phyloP scores from a whole-genome alignment of 2,797 vertebrate species.

The Leptatherina wallacei region DNA sequence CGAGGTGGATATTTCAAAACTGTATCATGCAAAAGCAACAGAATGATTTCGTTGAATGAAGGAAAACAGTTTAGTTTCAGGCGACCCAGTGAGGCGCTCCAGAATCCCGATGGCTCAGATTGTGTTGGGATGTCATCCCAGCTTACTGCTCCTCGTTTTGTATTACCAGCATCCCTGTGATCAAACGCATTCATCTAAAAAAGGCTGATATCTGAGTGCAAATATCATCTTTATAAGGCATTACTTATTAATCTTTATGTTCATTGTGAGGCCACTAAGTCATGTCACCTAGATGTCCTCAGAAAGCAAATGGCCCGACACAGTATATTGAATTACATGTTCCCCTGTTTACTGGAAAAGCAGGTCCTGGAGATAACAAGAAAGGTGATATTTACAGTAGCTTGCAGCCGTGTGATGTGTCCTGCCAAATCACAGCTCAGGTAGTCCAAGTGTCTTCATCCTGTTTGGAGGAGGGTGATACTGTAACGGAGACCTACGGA shows the following conservation, averaged over 20 bases:
- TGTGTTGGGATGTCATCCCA: constrained; percentile 49
- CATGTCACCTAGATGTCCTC: constrained; percentile 84
- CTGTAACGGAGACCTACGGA: neutral
- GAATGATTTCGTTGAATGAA: constrained; percentile 11
- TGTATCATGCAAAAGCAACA: constrained; percentile 23
- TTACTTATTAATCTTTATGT: constrained; percentile 86
- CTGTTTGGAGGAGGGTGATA: constrained; percentile 9
- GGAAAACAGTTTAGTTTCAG: constrained; percentile 8
- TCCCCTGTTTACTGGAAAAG: constrained; percentile 85
- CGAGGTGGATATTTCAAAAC: constrained; percentile 4
- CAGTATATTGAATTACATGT: constrained; percentile 80
- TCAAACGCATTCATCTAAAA: constrained; percentile 76
- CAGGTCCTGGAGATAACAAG: constrained; percentile 83
- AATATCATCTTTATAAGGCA: constrained; percentile 82
- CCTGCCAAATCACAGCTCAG: constrained; percentile 69
- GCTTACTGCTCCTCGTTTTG: constrained; percentile 53
- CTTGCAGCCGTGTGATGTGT: constrained; percentile 62
- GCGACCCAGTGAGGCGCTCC: constrained; percentile 11
- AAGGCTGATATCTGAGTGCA: constrained; percentile 71
- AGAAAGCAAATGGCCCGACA: constrained; percentile 77
- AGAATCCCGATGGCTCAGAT: constrained; percentile 25
- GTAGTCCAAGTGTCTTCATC: constrained; percentile 47
- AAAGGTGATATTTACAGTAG: constrained; percentile 86
- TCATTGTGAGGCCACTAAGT: constrained; percentile 80
- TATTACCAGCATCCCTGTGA: constrained; percentile 70